These are phyloP conservation scores for Monoplex corrugatus DNA, from an alignment of 2,888 invertebrate genomes.

Conservation along the genomic window DNA sequence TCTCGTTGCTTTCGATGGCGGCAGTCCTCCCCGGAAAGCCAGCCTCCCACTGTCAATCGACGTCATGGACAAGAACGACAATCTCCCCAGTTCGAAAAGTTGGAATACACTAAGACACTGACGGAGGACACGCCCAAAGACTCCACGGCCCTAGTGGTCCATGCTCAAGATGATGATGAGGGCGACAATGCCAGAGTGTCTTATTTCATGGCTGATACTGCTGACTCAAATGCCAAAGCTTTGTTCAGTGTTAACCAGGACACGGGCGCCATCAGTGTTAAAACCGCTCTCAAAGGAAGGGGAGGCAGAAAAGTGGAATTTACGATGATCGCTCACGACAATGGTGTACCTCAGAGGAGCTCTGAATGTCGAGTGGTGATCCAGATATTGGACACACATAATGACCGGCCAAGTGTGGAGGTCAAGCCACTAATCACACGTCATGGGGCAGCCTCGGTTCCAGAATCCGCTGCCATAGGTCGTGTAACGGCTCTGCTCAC, in stretches of 20 bases:
- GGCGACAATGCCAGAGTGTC: slow-evolving; percentile 57
- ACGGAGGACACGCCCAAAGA: slow-evolving; percentile 52
- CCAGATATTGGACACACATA: slow-evolving; percentile 55
- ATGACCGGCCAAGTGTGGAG: slow-evolving; percentile 57
- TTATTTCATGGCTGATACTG: slow-evolving; percentile 52
- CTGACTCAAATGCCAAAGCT: slow-evolving; percentile 35
- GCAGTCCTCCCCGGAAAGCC: slow-evolving; percentile 40
- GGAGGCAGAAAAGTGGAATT: slow-evolving; percentile 55
- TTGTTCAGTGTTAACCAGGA: slow-evolving; percentile 52
- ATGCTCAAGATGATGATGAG: slow-evolving; percentile 54
- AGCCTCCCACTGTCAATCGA: slow-evolving; percentile 50
- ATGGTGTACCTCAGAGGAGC: slow-evolving; percentile 54
- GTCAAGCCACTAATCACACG: slow-evolving; percentile 50
- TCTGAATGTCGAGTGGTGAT: slow-evolving; percentile 54
- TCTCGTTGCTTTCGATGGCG: slow-evolving; percentile 55
- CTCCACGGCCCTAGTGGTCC: slow-evolving; percentile 49
- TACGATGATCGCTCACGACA: slow-evolving; percentile 55
- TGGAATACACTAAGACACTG: slow-evolving; percentile 47
- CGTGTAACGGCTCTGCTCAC: slow-evolving; percentile 54
- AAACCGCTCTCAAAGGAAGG: slow-evolving; percentile 47
- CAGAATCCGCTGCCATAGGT: slow-evolving; percentile 57
- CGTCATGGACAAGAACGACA: slow-evolving; percentile 57
- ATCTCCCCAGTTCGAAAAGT: slow-evolving; percentile 52
- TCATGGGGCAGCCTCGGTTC: slow-evolving; percentile 51
- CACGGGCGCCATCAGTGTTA: slow-evolving; percentile 53